phyloP scores from a whole-genome alignment of 2,797 vertebrate species.

The Cryptoblepharus egeriae region DNA sequence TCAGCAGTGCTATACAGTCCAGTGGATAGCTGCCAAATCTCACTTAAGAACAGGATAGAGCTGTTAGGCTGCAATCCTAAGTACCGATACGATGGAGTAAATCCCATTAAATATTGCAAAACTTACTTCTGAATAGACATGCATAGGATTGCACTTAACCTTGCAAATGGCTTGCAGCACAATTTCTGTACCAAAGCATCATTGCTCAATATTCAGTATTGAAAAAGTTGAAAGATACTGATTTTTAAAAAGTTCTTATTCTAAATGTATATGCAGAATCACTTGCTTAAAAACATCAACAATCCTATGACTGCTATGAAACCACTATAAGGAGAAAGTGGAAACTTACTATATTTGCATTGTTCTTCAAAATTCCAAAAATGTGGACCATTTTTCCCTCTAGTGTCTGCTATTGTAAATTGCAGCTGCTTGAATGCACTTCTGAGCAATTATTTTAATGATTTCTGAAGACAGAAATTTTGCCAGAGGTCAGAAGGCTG shows the following conservation, averaged over 20 bases:
- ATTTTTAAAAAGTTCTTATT: constrained; percentile 10
- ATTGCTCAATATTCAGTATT: neutral
- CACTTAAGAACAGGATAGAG: too few relatives aligned
- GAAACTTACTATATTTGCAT: constrained; percentile 46
- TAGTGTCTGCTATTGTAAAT: constrained; percentile 61
- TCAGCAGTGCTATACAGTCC: too few relatives aligned
- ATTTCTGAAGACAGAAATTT: neutral
- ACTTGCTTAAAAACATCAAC: neutral
- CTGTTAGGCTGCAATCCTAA: too few relatives aligned
- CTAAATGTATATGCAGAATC: neutral
- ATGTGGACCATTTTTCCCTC: constrained; percentile 60
- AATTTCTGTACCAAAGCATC: neutral
- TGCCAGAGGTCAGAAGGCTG: neutral
- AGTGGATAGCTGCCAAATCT: too few relatives aligned
- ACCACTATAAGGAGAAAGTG: neutral
- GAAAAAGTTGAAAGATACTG: neutral
- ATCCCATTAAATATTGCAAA: too few relatives aligned
- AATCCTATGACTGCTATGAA: neutral
- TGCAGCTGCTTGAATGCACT: constrained; percentile 30
- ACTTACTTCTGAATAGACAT: too few relatives aligned
- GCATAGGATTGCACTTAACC: neutral
- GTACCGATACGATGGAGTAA: too few relatives aligned
- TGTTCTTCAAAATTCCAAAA: constrained; percentile 46
- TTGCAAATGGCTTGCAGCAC: too few relatives aligned
- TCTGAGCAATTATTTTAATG: constrained; percentile 35